Evolutionary conservation across 92 coral and sea anemone genomes (phyloP).

Genomic region (Actinernus sp.): DNA sequence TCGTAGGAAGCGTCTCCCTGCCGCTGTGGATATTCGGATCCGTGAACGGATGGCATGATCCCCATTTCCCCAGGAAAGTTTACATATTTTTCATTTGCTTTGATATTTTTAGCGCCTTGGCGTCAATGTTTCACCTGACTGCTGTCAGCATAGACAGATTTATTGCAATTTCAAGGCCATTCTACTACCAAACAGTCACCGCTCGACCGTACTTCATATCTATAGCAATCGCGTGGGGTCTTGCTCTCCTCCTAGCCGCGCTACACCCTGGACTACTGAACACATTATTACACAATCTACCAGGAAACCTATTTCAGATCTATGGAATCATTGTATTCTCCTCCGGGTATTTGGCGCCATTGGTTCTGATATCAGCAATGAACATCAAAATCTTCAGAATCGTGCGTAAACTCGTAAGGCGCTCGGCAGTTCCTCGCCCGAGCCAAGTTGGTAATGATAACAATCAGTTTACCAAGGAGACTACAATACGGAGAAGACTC

Average conservation of each 20-base stretch:
- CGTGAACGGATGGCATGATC: slow-evolving; percentile 32
- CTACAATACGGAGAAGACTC: slow-evolving; percentile 29
- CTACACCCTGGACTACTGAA: slow-evolving; percentile 41
- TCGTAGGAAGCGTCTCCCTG: slow-evolving; percentile 76
- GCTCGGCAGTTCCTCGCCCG: slow-evolving; percentile 22
- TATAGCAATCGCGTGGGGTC: slow-evolving; percentile 68
- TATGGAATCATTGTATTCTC: slow-evolving; percentile 35
- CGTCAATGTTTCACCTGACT: slow-evolving; percentile 91
- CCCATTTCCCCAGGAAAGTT: slow-evolving; percentile 17
- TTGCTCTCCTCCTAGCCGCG: slow-evolving; percentile 60
- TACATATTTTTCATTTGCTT: slow-evolving; percentile 60
- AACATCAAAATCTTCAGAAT: slow-evolving; percentile 70
- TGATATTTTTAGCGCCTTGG: slow-evolving; percentile 91
- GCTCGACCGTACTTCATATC: slow-evolving; percentile 55
- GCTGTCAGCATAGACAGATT: slow-evolving; percentile 90
- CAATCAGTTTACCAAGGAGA: neutral
- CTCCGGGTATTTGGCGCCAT: slow-evolving; percentile 66
- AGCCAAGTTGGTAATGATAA: slow-evolving; percentile 7
- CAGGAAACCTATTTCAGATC: neutral
- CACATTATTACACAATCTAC: neutral
- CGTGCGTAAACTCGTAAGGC: slow-evolving; percentile 51
- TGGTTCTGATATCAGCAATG: slow-evolving; percentile 52
- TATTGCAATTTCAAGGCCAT: slow-evolving; percentile 87
- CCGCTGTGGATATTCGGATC: slow-evolving; percentile 81
- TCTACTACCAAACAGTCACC: slow-evolving; percentile 78